Evolutionary conservation across 2,797 vertebrate genomes (phyloP), one percentile per base, ranked within the genome.

Genomic region (Chelon labrosus): DNA sequence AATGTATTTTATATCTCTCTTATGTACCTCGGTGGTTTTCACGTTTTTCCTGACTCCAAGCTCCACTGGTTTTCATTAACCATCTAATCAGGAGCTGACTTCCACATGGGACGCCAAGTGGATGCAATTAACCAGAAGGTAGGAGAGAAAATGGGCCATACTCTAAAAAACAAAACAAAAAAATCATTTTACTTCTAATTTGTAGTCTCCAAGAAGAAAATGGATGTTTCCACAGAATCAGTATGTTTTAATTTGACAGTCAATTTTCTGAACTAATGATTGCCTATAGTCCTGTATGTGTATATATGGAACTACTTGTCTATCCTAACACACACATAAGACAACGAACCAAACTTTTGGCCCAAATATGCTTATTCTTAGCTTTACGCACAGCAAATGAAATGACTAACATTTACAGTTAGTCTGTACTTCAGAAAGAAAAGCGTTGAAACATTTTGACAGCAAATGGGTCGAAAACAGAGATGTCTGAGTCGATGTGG

Each of bases 41-140:
- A 5, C 12, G 25, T 57, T 59, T 13, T 57, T 58, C 46, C 35
- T 65, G 13, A 56, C 25, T 60, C 5, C 17, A 38, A 41, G 42
- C 19, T 66, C 31, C 25, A 54, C 35, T 74, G 64, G 31, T 72
- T 84, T 78, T 70, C 68, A 77, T 61, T 70, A 70, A 75, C 42
- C 20, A 60, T 70, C 60, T 52, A 73, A 75, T 75, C 65, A 72
- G 62, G 17, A 61, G 31, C 42, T 44, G 35, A 64, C 13, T 64
- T 49, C 59, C 72, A 69, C 11, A 10, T 65, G 25, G 74, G 46
- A 80, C 52, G 38, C 37, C 7, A 37, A 50, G 57, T 56, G 39
- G 62, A 74, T 20, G 58, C 46, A 69, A 75, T 69, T 56, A 70
- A 71, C 50, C 46, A 77, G 69, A 16, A 68, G 46, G 13, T 53